These are phyloP conservation scores for Chrysodeixis includens DNA, from an alignment of 2,888 invertebrate genomes.

Conservation along the genomic window DNA sequence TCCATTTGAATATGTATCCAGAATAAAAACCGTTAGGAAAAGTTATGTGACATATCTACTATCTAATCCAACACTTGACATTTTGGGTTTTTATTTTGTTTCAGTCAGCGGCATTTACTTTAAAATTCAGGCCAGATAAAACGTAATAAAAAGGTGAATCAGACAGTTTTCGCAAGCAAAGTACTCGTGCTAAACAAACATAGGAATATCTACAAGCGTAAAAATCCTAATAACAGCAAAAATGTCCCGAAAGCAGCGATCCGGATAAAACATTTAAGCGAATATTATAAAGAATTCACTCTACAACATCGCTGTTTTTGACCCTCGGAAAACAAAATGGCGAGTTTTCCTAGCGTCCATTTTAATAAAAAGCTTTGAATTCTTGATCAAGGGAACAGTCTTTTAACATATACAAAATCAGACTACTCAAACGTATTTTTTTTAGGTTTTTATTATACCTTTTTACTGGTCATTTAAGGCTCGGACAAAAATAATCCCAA, in stretches of 20 bases:
- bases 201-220: background rate
- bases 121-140: no score
- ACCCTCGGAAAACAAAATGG: conserved; percentile 1
- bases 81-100: no score
- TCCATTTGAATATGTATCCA: no score
- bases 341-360: conserved; percentile 1
- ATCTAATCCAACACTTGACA: no score
- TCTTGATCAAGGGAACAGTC: conserved; percentile 5
- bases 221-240: background rate
- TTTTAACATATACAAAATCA: conserved; percentile 1
- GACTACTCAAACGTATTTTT: conserved; percentile 6
- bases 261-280: background rate
- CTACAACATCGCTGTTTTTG: conserved; percentile 3
- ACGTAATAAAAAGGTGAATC: no score
- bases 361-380: conserved; percentile 9
- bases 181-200: no score
- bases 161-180: no score
- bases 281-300: conserved; percentile 6
- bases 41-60: no score
- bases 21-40: no score
- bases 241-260: conserved; percentile 2
- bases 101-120: no score
- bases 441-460: conserved; percentile 5
- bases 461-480: conserved; percentile 1
- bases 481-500: background rate